A percentile compares a stretch with the other conserved stretches of the same genome.
phyloP scores from a whole-genome alignment of 2,113 vertebrate species.

The Xyrauchen texanus region DNA sequence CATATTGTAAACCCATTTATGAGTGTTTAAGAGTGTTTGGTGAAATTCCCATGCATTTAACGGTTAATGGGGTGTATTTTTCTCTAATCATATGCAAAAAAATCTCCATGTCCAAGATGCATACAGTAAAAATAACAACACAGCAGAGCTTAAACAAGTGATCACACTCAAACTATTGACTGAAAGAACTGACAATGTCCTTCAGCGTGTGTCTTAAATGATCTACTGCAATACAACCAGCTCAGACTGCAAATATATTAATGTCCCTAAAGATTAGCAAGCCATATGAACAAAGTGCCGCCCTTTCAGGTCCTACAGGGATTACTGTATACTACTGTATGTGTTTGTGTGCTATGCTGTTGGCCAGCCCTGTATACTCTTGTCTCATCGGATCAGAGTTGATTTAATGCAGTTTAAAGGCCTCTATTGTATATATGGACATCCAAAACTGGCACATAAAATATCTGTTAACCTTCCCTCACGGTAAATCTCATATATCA shows the following conservation, averaged over 20 bases:
- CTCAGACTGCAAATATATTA: not conserved
- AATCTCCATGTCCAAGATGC: no score
- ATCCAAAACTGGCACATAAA: slow-evolving; percentile 5
- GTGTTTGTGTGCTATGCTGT: not conserved
- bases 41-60: no score
- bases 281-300: not conserved
- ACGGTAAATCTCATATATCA: not conserved
- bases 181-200: slow-evolving; percentile 7
- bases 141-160: not conserved
- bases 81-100: no score
- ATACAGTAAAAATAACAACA: not conserved
- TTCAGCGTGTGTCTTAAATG: not conserved
- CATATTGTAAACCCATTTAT: no score
- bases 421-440: not conserved
- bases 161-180: not conserved
- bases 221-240: not conserved
- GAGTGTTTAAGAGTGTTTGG: no score
- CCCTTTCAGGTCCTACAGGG: not conserved
- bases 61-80: no score
- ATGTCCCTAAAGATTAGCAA: not conserved
- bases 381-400: not conserved
- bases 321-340: not conserved
- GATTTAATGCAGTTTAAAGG: slow-evolving; percentile 15
- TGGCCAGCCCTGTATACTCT: not conserved
- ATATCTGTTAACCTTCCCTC: slow-evolving; percentile 24